Evolutionary conservation across 2,888 invertebrate genomes (phyloP), one percentile per base, ranked within the genome.

Genomic region (Cheilosia vulpina): DNA sequence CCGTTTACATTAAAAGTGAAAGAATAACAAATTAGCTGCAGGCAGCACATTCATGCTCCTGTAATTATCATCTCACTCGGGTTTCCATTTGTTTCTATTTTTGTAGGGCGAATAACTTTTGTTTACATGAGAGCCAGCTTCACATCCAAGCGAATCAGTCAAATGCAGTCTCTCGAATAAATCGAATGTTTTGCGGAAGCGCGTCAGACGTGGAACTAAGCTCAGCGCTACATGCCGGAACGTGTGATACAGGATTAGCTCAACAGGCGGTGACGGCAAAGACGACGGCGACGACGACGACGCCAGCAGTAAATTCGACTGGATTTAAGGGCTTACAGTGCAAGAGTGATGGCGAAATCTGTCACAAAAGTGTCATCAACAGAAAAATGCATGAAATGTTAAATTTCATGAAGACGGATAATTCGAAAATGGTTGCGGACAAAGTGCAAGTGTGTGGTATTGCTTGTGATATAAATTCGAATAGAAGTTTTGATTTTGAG

Each of bases 61-160:
- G 69, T 75, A 84, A 79, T 84, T 79, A 75, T 45, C 71, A 57
- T 60, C 58, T 84, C 65, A 60, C 55, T 65, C 68, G 60, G 69
- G 69, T 41, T 72, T 78, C 41, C 79, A 72, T 84, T 52, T 84
- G 80, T 84, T 80, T 85, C 85, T 85, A 85, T 85, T 85, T 82
- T 88, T 88, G 68, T 85, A 89, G 89, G 85, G 87, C 88, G 87
- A 87, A 87, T 80, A 88, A 88, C 77, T 89, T 89, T 84, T 88
- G 89, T 87, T 87, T 89, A 77, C 89, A 89, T 66, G 88, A 88
- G 68, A 88, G 87, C 63, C 87, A 87, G 47, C 72, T 85, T 47
- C 75, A 76, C 11, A 63, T 76, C 57, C 77, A 77, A 38, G 4
- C 11, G 43, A 87, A 87, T 84, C 89, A 89, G 88, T 89, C 89